phyloP scores from a whole-genome alignment of 37 sponge, comb jelly and placozoan species.

The Spongia lamella region DNA sequence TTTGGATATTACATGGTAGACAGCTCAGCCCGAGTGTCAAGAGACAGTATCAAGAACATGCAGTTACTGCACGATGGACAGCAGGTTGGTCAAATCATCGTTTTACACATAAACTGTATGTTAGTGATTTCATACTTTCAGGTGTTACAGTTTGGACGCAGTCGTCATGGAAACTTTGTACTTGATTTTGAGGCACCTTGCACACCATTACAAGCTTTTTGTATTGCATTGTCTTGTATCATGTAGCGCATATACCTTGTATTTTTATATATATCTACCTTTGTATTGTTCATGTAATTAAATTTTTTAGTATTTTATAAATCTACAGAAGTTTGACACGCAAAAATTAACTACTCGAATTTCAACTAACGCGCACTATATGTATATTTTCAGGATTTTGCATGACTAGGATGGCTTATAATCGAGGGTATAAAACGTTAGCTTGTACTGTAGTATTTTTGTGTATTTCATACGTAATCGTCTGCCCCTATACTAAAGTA shows the following conservation, averaged over 20 bases:
- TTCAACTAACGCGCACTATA: too few species aligned
- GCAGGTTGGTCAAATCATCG: conserved; percentile 31
- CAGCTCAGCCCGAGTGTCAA: conserved; percentile 49
- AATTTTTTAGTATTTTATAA: too few species aligned
- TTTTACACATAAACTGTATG: background rate
- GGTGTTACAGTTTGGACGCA: conserved; percentile 21
- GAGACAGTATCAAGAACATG: conserved; percentile 59
- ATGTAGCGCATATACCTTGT: background rate
- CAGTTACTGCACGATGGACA: conserved; percentile 34
- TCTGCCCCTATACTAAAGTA: conserved; percentile 94
- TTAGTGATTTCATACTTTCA: background rate
- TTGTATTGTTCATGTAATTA: too few species aligned
- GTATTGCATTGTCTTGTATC: conserved; percentile 41
- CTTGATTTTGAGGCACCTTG: conserved; percentile 28
- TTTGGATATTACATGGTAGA: conserved; percentile 42
- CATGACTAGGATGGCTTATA: too few species aligned
- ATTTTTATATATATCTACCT: too few species aligned
- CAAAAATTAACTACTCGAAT: too few species aligned
- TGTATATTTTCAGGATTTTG: too few species aligned
- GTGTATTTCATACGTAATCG: conserved; percentile 52
- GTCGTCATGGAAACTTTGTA: background rate
- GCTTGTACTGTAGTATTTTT: conserved; percentile 17
- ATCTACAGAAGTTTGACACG: too few species aligned
- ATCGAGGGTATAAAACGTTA: too few species aligned
- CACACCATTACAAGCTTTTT: conserved; percentile 48